These are phyloP conservation scores for Orchestes rusci DNA, from an alignment of 2,888 invertebrate genomes.

Conservation along the genomic window DNA sequence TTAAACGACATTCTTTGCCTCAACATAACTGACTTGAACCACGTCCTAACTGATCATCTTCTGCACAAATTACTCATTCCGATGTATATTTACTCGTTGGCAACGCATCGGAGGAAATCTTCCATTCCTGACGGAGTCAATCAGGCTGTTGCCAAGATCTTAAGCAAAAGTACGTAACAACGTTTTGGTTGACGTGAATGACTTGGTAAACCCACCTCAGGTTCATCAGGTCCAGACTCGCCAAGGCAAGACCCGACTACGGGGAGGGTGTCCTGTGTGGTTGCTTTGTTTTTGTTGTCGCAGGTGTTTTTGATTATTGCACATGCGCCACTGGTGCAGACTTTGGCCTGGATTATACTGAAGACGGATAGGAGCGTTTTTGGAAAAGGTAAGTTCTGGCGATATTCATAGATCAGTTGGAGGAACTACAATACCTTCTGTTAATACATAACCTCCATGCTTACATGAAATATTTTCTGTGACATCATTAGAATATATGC, in stretches of 20 bases:
- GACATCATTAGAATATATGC: too few relatives aligned
- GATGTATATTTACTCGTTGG: conserved; percentile 84
- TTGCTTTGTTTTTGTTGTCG: conserved; percentile 83
- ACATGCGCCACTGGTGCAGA: conserved; percentile 83
- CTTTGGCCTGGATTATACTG: conserved; percentile 83
- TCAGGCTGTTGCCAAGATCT: conserved; percentile 43
- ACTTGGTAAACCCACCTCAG: too few relatives aligned
- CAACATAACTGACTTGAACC: conserved; percentile 86
- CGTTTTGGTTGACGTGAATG: too few relatives aligned
- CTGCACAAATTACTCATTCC: conserved; percentile 89
- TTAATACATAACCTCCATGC: neutral
- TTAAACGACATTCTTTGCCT: conserved; percentile 92
- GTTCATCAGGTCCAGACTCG: conserved; percentile 17
- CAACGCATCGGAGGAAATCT: conserved; percentile 45
- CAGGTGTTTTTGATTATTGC: conserved; percentile 93
- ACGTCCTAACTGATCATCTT: conserved; percentile 88
- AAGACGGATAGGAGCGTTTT: conserved; percentile 59
- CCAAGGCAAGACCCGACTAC: conserved; percentile 30
- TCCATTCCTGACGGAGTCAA: conserved; percentile 53
- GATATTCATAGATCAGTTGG: too few relatives aligned
- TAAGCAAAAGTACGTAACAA: conserved; percentile 15
- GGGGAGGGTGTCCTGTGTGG: conserved; percentile 76
- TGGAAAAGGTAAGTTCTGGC: conserved; percentile 37
- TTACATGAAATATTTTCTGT: too few relatives aligned
- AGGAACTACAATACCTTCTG: neutral